Evolutionary conservation across 2,113 vertebrate species (phyloP).

Genomic region (Zosterops japonicus): DNA sequence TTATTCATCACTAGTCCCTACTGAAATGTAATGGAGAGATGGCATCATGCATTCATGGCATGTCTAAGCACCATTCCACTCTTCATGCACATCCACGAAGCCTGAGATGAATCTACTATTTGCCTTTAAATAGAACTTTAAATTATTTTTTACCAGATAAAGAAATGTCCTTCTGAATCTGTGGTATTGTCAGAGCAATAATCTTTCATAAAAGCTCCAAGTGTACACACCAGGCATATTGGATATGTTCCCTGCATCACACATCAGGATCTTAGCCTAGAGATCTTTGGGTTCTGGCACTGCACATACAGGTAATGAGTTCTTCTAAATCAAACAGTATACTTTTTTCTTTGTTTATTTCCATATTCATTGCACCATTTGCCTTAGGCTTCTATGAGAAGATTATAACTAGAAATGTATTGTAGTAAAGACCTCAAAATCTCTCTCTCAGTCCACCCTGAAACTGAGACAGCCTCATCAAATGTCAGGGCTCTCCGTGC

Average conservation of each 20-base stretch:
- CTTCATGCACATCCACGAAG: background rate
- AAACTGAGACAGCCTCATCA: constrained; percentile 12
- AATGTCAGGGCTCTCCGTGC: background rate
- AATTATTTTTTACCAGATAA: background rate
- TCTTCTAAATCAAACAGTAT: background rate
- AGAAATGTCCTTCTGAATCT: background rate
- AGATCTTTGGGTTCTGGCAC: background rate
- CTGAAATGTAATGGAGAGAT: background rate
- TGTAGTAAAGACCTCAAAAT: background rate
- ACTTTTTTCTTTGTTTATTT: background rate
- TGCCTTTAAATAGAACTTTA: background rate
- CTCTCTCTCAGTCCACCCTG: background rate
- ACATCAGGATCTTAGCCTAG: background rate
- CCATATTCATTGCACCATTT: background rate
- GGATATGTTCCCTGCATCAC: background rate
- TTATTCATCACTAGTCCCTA: background rate
- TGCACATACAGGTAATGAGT: background rate
- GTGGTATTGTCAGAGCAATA: background rate
- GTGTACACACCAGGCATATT: fast-evolving
- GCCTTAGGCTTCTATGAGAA: background rate
- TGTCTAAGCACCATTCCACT: background rate
- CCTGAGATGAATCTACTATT: background rate
- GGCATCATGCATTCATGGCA: background rate
- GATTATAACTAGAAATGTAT: background rate
- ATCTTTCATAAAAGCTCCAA: background rate